phyloP scores from a whole-genome alignment of 2,113 vertebrate genomes.

The Urocitellus parryii region DNA sequence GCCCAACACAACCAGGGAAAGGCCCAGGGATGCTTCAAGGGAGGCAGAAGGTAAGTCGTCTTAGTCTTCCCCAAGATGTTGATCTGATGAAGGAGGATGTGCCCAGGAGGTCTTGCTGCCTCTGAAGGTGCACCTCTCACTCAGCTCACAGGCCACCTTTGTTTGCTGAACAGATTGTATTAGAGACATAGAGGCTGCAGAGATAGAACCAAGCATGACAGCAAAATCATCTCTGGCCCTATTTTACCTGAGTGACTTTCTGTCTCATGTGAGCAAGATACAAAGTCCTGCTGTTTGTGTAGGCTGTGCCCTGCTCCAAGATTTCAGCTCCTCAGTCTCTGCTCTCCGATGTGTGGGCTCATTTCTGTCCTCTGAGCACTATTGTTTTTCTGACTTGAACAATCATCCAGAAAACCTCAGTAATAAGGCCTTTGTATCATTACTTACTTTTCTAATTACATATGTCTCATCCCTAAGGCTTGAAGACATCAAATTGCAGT shows the following conservation, averaged over 20 bases:
- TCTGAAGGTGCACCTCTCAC: neutral
- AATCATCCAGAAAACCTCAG: constrained; percentile 59
- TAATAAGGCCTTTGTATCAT: constrained; percentile 60
- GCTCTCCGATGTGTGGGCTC: constrained; percentile 45
- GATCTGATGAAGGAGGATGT: neutral
- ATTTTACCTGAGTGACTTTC: neutral
- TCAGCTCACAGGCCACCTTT: neutral
- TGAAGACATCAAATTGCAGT: constrained; percentile 62
- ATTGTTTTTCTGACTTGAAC: constrained; percentile 68
- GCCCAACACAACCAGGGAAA: neutral
- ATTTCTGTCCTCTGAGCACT: constrained; percentile 50
- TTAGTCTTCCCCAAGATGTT: neutral
- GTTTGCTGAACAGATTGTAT: neutral
- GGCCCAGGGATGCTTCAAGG: neutral
- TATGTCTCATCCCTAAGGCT: constrained; percentile 34
- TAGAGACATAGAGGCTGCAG: neutral
- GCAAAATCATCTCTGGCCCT: neutral
- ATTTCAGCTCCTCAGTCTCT: constrained; percentile 51
- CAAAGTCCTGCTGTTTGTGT: constrained; percentile 44
- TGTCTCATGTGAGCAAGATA: constrained; percentile 27
- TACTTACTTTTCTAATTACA: constrained; percentile 73
- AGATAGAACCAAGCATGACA: neutral
- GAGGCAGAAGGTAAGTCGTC: neutral
- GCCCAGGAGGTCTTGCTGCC: neutral
- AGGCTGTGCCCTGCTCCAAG: constrained; percentile 57